Evolutionary conservation across 2,113 vertebrate species (phyloP), one percentile per base, ranked within the genome.

Genomic region (Empidonax traillii): DNA sequence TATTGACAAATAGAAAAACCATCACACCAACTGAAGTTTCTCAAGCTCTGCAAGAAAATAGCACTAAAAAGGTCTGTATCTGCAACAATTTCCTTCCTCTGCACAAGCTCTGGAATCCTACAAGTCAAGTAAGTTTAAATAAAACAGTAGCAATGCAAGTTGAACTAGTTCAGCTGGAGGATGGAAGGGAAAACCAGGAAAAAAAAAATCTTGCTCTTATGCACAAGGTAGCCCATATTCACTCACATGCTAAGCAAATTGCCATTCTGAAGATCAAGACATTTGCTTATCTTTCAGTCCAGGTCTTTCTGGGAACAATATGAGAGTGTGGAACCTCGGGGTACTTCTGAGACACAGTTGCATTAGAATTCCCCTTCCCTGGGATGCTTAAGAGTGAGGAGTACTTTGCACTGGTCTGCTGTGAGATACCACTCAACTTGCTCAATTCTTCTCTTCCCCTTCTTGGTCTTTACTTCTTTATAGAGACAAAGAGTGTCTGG

Each of bases 181-280:
- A 43, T 49, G 8, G 31, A 58, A 39, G 3, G 8, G 1, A 3
- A 18, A 23, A 19, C 31, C 22, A 3, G 1, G 3, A 37, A 46
- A 58, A 75, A 56, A 0, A 62, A 6, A 53, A 25, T 6, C 30
- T 55, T 39, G 4, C 3, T 84, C 6, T 58, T 69, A 51, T 23
- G 17, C 23, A 47, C 18, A 52, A 53, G 4, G 7, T 28, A 83
- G 5, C 9, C 10, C 31, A 14, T 27, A 73, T 39, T 74, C 8
- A 39, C 22, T 51, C 14, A n/a, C 10, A 33, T 19, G 22, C 1
- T 3, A n/a, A 84, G 71, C 8, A 51, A 93, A 51, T 24, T 41
- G 31, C 5, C 11, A 9, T 20, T 68, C 7, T 11, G 44, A 88
- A 86, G 87, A 63, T n/a, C 22, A 74, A 80, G 13, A 19, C 7